Base-by-base conservation (phyloP, 2,797 vertebrate species). In the Chloroceryle inda region DNA sequence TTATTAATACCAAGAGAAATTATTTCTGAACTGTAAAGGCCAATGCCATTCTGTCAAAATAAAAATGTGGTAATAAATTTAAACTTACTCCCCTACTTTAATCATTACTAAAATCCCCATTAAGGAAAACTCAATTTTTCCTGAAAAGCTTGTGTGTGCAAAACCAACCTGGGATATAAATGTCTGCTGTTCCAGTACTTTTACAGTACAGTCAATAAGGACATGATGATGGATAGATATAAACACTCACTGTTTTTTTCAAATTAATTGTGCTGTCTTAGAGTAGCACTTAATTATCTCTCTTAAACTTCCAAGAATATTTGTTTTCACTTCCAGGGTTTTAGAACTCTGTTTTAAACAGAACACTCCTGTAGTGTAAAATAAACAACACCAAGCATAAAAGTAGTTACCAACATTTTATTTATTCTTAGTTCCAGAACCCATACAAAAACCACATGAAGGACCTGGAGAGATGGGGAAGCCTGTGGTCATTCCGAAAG, bases 391-490 rank as follows among this genome's bases (percentile, higher is more conserved):
- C 4, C 11, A 74, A 79, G 20, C 5, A 12, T 59, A 20, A 45
- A 86, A 75, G 13, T 24, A 45, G 47, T 72, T 85, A 75, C 13
- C 45, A 71, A 86, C 7, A 2, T 71, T 53, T 82, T 85, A 29
- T 86, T 94, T 97, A 62, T 96, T 97, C 37, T 91, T 92, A 98
- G 98, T 98, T 98, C 88, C 98, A 99, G 99, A 99, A 92, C 88
- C 98, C 63, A 84, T 99, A 88, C 97, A 97, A 84, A 99, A 99
- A 97, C 98, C 98, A 69, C 98, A 99, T 85, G 99, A 99, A 88
- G 99, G 99, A 74, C 99, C 99, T 15, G 99, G 99, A 81, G 99
- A 99, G 97, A 99, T 99, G 97, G 99, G 99, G 37, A 99, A 99
- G 92, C 99, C 99, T 76, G 99, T 99, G 79, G 98, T 99, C 95